Percentiles rank a stretch among this genome's conserved stretches.
These are phyloP conservation scores for Oryzias javanicus DNA, from an alignment of 2,113 vertebrate genomes.

Conservation along the genomic window DNA sequence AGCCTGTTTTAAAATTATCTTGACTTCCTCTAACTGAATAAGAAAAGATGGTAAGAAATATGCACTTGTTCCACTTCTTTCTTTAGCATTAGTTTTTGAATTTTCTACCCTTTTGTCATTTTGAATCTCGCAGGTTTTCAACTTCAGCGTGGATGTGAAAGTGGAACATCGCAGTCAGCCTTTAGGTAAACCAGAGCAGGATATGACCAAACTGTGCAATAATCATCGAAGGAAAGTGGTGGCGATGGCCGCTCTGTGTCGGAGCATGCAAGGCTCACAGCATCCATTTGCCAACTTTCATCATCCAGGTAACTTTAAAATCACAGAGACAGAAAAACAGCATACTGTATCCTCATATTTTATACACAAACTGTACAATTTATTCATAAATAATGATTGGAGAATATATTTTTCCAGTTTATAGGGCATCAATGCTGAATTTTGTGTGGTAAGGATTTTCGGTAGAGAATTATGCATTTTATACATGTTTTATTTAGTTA, in stretches of 20 bases:
- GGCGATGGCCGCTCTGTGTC: slow-evolving; percentile 89
- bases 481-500: too few species aligned
- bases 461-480: too few species aligned
- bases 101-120: slow-evolving; percentile 1
- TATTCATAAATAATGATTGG: background rate
- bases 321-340: background rate
- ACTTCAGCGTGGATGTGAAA: slow-evolving; percentile 84
- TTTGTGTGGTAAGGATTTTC: too few species aligned
- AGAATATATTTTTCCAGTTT: too few species aligned
- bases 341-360: background rate
- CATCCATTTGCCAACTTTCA: slow-evolving; percentile 65
- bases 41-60: background rate
- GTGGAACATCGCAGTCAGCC: slow-evolving; percentile 80
- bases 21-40: too few species aligned
- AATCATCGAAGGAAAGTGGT: slow-evolving; percentile 94
- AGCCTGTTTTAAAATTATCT: too few species aligned
- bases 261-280: slow-evolving; percentile 86
- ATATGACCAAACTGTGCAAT: slow-evolving; percentile 96
- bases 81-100: background rate
- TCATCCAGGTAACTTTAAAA: slow-evolving; percentile 64
- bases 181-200: slow-evolving; percentile 86
- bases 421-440: too few species aligned
- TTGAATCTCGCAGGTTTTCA: slow-evolving; percentile 81
- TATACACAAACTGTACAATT: background rate
- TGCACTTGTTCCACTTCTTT: background rate